phyloP scores from a whole-genome alignment of 2,888 invertebrate genomes.

The Synanthedon vespiformis region DNA sequence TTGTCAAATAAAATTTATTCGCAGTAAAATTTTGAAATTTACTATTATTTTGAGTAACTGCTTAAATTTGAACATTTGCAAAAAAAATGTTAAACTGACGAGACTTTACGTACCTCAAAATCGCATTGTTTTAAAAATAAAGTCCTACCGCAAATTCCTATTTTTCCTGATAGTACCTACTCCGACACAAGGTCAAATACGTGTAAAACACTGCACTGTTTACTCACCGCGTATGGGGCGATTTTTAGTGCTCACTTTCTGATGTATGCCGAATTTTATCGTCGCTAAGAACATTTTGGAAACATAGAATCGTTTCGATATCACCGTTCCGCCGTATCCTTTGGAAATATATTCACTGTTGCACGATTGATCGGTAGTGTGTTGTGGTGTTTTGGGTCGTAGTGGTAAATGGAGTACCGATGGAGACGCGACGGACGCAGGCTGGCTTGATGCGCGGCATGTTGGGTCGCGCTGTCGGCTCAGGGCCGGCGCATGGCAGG shows the following conservation, averaged over 20 bases:
- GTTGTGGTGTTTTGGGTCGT: conserved; percentile 26
- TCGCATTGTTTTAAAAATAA: too few species aligned
- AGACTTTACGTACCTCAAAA: too few species aligned
- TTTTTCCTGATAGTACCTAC: not conserved
- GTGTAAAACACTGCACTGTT: conserved; percentile 55
- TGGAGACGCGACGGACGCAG: conserved; percentile 69
- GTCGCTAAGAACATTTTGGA: conserved; percentile 72
- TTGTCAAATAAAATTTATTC: too few species aligned
- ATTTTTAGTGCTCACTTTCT: conserved; percentile 65
- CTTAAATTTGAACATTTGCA: too few species aligned
- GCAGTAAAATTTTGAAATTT: too few species aligned
- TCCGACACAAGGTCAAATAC: conserved; percentile 1
- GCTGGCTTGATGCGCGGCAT: conserved; percentile 69
- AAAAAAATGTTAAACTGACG: too few species aligned
- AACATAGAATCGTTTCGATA: conserved; percentile 6
- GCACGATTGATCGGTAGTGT: conserved; percentile 14
- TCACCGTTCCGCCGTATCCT: conserved; percentile 21
- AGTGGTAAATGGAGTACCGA: conserved; percentile 51
- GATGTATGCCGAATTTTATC: conserved; percentile 73
- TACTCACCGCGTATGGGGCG: conserved; percentile 63
- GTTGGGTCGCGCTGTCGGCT: conserved; percentile 40
- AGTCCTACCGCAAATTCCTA: too few species aligned
- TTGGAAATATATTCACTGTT: conserved; percentile 33
- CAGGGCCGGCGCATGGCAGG: conserved; percentile 61
- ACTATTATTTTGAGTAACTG: too few species aligned